Evolutionary conservation across 2,888 invertebrate species (phyloP), one percentile per base, ranked within the genome.

Genomic region (Athalia circularis): DNA sequence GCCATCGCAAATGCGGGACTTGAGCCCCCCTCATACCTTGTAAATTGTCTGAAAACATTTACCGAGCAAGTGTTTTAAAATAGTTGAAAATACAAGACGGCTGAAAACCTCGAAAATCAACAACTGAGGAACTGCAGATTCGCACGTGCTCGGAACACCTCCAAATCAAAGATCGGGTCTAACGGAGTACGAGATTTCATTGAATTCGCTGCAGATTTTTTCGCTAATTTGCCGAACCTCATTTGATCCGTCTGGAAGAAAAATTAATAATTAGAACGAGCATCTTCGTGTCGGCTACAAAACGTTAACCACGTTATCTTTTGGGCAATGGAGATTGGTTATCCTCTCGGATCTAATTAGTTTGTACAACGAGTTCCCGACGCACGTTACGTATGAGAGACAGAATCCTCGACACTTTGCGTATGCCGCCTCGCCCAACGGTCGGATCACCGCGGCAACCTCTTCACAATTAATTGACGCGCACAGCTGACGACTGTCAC

Each of bases 1-100:
- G 29, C 29, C 29, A 29, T 29, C 29, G 29, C 29, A 29, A 29
- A 29, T 29, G 29, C 29, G 29, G 29, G 1, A 29, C 29, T n/a
- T n/a, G n/a, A n/a, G 70, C 61, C 72, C 13, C 45, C 59, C 13
- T 72, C 47, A 72, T 11, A 43, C 57, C 72, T 72, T 72, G 72
- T 72, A 72, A 72, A 72, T 72, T 72, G 72, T 72, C 72, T 59
- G n/a, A 72, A 72, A 72, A 72, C 72, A 72, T 3, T 3, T 11
- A n/a, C 48, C 48, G 7, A 43, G 29, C 8, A 68, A 48, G 65
- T 68, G 52, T 68, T 68, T 59, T 13, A 29, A 47, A 59, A 72
- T 72, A 59, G 57, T 72, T 15, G 72, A 72, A 68, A 68, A 68
- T 68, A 68, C 68, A 68, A 29, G 15, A 11, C 4, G 52, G 8